phyloP scores from a whole-genome alignment of 1,140 invertebrate genomes.

The Gryllus bimaculatus region DNA sequence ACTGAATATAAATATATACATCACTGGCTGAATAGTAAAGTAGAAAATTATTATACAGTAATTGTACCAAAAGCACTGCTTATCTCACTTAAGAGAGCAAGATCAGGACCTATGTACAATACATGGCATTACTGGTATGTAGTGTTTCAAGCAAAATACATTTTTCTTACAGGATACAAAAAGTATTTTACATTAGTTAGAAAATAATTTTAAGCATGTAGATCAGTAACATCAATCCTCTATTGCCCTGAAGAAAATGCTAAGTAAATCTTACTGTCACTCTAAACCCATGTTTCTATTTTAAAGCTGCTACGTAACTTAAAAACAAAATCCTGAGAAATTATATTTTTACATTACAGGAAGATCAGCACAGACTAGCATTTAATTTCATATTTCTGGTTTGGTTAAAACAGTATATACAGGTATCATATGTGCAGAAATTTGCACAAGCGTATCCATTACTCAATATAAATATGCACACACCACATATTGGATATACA shows the following conservation, averaged over 20 bases:
- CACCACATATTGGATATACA: background rate
- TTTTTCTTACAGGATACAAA: background rate
- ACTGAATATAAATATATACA: background rate
- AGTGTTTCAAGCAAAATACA: background rate
- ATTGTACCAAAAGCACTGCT: background rate
- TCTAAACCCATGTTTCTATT: background rate
- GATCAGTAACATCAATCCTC: background rate
- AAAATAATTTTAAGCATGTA: background rate
- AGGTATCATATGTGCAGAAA: background rate
- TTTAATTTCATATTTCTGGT: background rate
- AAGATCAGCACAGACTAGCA: background rate
- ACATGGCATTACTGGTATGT: background rate
- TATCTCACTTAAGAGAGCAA: background rate
- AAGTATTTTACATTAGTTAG: background rate
- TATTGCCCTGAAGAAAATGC: background rate
- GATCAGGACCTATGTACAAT: background rate
- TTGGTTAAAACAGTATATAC: background rate
- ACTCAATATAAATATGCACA: background rate
- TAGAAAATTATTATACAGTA: background rate
- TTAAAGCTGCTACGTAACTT: background rate
- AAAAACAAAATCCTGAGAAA: background rate
- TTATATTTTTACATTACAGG: background rate
- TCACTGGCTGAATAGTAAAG: background rate
- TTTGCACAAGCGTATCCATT: conserved; percentile 1
- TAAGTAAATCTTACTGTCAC: background rate